phyloP scores from a whole-genome alignment of 37 sponge, comb jelly and placozoan genomes.

The Amphimedon queenslandica region DNA sequence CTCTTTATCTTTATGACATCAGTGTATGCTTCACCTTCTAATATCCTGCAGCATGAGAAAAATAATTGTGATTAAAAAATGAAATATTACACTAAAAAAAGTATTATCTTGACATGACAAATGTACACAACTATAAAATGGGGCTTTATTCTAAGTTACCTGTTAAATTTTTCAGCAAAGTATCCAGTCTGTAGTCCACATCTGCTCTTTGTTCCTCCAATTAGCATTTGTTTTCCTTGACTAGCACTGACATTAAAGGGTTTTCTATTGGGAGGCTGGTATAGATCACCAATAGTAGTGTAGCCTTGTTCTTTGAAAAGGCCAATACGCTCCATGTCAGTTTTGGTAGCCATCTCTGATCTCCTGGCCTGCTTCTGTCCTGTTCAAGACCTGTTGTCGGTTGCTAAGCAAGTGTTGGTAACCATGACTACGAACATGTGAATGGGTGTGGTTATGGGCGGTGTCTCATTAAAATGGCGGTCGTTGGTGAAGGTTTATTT shows the following conservation, averaged over 20 bases:
- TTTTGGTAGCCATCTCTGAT: slow-evolving; percentile 28
- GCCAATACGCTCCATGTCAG: slow-evolving; percentile 81
- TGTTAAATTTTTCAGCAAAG: slow-evolving; percentile 70
- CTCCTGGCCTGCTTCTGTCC: not conserved
- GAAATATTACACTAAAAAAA: no score
- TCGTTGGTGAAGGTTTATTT: no score
- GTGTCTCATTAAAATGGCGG: no score
- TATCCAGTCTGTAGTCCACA: slow-evolving; percentile 72
- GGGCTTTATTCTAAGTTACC: slow-evolving; percentile 15
- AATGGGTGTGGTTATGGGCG: no score
- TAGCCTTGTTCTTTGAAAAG: slow-evolving; percentile 91
- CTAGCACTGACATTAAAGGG: slow-evolving; percentile 60
- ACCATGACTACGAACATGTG: no score
- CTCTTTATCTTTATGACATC: slow-evolving; percentile 72
- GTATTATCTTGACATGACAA: not conserved
- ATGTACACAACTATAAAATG: not conserved
- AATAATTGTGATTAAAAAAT: not conserved
- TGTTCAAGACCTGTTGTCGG: slow-evolving; percentile 24
- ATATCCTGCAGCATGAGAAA: not conserved
- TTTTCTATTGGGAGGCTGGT: slow-evolving; percentile 46
- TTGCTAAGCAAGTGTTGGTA: no score
- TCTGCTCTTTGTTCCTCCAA: slow-evolving; percentile 32
- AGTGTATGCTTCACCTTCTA: slow-evolving; percentile 84
- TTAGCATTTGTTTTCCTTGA: slow-evolving; percentile 80
- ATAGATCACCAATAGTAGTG: slow-evolving; percentile 81